Base-by-base conservation (phyloP, 2,888 invertebrate genomes). In the Kuschelorhynchus macadamiae region DNA sequence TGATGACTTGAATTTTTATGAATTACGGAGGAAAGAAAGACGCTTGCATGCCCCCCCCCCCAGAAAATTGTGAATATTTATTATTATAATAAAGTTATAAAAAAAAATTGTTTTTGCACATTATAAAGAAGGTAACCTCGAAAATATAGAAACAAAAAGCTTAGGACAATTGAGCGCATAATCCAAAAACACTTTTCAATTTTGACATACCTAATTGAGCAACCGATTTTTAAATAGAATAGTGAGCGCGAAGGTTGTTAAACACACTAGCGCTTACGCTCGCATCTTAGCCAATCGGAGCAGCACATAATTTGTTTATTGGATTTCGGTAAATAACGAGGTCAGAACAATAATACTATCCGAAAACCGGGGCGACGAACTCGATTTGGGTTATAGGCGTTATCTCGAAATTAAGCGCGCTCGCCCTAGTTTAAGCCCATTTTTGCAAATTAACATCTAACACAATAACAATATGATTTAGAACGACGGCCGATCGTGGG, bases 361-460 rank as follows among this genome's bases (percentile, higher is more conserved):
- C 62, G 61, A 68, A 71, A 74, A 76, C 71, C 69, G 52, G 72
- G 70, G 65, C 75, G 69, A 66, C 73, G 78, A 76, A 77, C 76
- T 66, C 70, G 65, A 78, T 75, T 73, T 76, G 57, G 78, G 78
- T 67, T 65, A 59, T 25, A 57, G 57, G 50, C 69, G 65, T 76
- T 78, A 77, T 77, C 76, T 71, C 72, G 70, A 41, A 65, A 59
- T 65, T 65, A 14, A 53, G 39, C 63, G 42, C 61, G 52, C 47
- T 32, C 46, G 59, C 65, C 39, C 57, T 65, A 71, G 69, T 60
- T 73, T 70, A 66, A 64, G 70, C 67, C 71, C 71, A 74, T 74
- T 78, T 77, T 77, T 73, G 78, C 77, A 67, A 72, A 74, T 74
- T 73, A 73, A 73, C 72, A 68, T 75, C 33, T 49, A 55, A 64